phyloP scores from a whole-genome alignment of 2,113 vertebrate genomes.

The Lamprologus speciosus region DNA sequence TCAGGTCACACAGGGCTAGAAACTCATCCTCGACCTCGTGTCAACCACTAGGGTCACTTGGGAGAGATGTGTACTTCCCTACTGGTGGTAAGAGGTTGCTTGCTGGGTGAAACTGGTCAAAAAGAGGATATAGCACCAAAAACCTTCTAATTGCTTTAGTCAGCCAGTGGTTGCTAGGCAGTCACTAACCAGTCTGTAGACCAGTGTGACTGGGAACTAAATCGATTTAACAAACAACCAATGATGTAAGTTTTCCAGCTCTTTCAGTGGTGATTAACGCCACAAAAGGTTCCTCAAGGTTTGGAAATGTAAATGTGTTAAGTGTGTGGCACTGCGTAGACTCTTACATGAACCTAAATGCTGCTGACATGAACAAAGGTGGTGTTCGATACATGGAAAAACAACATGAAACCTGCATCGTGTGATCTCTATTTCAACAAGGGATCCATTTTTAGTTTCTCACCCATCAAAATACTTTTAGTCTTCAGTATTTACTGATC shows the following conservation, averaged over 20 bases:
- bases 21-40: not conserved
- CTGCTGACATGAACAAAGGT: not conserved
- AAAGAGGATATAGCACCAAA: not conserved
- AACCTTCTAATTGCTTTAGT: not conserved
- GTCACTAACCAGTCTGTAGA: not conserved
- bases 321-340: not conserved
- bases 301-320: not conserved
- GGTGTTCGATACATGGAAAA: not conserved
- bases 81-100: not conserved
- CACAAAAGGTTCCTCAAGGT: not conserved
- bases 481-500: slow-evolving; percentile 5
- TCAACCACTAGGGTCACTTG: not conserved
- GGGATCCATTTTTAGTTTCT: not conserved
- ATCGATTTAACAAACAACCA: not conserved
- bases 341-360: not conserved
- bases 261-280: not conserved
- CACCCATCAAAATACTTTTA: not conserved
- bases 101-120: not conserved
- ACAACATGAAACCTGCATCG: not conserved
- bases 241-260: not conserved
- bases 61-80: not conserved
- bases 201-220: not conserved
- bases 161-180: not conserved
- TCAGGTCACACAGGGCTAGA: not conserved
- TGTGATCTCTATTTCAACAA: not conserved